Base-by-base conservation (phyloP, 37 sponge, comb jelly and placozoan species). In the Tethya wilhelma region DNA sequence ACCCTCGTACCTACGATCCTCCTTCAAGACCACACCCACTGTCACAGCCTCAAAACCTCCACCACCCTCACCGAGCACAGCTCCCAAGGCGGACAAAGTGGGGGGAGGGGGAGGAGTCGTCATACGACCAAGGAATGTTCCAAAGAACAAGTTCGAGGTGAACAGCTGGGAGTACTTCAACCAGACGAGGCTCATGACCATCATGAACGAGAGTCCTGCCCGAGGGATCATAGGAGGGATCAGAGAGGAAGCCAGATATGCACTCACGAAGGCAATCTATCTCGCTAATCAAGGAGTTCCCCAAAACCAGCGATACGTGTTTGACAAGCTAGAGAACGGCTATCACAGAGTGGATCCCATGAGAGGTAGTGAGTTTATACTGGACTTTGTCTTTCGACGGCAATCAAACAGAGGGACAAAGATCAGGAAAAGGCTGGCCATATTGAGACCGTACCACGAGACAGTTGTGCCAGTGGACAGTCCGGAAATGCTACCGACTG, bases 161-260 rank as follows among this genome's bases (percentile, higher is more conserved):
- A 69, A 71, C 23, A 44, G 33, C 41, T 92, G 93, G 93, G 89
- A 88, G 26, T 92, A 87, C 44, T 92, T 92, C 63, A 92, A 88
- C 39, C 92, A 91, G 75, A 82, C 92, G 0, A 53, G 82, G 43
- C 55, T 91, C 17, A 82, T 91, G 92, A 44, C 73, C 0, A 78
- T 84, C 28, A 44, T 57, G 44, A 41, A 77, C 40, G 83, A 86
- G 76, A 83, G 78, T 1, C 92, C 92, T 1, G 57, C 84, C 34
- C 20, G 57, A 32, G 84, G 84, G n/a, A 84, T 91, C 44, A 68
- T 83, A 5, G 92, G 87, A 43, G 83, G 69, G 33, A 59, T 77
- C 3, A 36, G 92, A 25, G 77, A 81, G 12, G 92, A 91, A 44
- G 80, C 87, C 2, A 71, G 83, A 31, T 79, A 40, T 25, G 79